phyloP scores from a whole-genome alignment of 2,797 vertebrate species.

The Decapterus maruadsi region DNA sequence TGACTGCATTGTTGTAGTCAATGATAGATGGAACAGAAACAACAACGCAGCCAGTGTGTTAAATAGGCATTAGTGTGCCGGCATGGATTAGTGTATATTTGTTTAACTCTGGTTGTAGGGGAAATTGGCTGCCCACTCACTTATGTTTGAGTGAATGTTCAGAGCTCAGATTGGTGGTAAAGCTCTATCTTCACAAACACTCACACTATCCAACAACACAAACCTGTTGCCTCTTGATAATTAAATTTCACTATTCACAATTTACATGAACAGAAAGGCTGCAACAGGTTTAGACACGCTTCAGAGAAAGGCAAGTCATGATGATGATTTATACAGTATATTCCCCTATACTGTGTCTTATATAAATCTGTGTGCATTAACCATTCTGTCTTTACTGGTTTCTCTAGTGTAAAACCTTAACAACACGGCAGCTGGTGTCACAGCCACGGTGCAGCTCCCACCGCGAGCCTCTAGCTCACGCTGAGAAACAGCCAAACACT shows the following conservation, averaged over 20 bases:
- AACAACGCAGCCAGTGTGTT: neutral
- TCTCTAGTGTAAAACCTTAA: neutral
- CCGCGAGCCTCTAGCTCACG: neutral
- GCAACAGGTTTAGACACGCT: neutral
- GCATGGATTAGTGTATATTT: neutral
- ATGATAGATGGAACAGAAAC: neutral
- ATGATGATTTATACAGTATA: neutral
- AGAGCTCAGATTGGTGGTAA: neutral
- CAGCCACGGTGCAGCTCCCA: neutral
- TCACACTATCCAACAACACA: neutral
- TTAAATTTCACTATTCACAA: conserved; percentile 7
- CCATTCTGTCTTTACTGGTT: neutral
- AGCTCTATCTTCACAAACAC: conserved; percentile 10
- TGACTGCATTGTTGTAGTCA: neutral
- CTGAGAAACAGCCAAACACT: neutral
- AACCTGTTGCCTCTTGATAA: conserved; percentile 5
- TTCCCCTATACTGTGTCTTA: neutral
- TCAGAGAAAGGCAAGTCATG: neutral
- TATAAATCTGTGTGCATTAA: neutral
- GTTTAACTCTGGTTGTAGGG: neutral
- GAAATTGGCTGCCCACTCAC: neutral
- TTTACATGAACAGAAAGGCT: neutral
- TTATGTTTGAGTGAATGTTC: neutral
- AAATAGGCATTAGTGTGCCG: neutral
- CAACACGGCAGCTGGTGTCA: neutral